Base-by-base conservation (phyloP, 2,888 invertebrate species). In the Cosmopolites sordidus region DNA sequence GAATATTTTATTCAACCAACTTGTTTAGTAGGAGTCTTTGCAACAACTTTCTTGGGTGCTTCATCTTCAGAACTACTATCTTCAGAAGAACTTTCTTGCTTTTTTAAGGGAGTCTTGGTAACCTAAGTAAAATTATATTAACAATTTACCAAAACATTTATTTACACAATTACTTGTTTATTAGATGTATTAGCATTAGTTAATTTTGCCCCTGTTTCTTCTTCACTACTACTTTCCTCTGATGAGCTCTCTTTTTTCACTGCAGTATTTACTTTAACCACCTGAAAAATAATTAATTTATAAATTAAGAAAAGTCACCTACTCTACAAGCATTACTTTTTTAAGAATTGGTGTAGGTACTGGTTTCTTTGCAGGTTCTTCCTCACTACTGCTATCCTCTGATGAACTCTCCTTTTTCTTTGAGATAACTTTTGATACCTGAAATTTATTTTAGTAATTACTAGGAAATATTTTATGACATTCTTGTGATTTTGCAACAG, bases 21-120 rank as follows among this genome's bases (percentile, higher is more conserved):
- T 16, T 40, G 40, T 16, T 40, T 16, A 40, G 15, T 33, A 12
- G 33, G 33, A 12, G 33, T 33, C 33, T 22, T 69, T 47, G 61
- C 62, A 54, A 60, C 60, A 42, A 62, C 62, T 59, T 66, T 68
- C 53, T 60, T 50, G 54, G 56, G 30, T 12, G 49, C 41, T 47
- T 64, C 62, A 6, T 61, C 62, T 16, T 62, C 62, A 29, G 56
- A 58, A 29, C 56, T 56, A 16, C 61, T 61, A 15, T 76, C 73
- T 58, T 77, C 75, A 16, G 67, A 66, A 44, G 62, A 62, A 50
- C 66, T 67, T 40, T 68, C 61, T 51, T 67, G 58, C 18, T 59
- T 59, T 37, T 55, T 60, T 45, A 56, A 54, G 30, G 57, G 49
- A 16, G 55, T 48, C 16, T 41, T 18, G 12, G 11, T 14, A 40